phyloP scores from a whole-genome alignment of 2,113 vertebrate species.

The Hypomesus transpacificus region DNA sequence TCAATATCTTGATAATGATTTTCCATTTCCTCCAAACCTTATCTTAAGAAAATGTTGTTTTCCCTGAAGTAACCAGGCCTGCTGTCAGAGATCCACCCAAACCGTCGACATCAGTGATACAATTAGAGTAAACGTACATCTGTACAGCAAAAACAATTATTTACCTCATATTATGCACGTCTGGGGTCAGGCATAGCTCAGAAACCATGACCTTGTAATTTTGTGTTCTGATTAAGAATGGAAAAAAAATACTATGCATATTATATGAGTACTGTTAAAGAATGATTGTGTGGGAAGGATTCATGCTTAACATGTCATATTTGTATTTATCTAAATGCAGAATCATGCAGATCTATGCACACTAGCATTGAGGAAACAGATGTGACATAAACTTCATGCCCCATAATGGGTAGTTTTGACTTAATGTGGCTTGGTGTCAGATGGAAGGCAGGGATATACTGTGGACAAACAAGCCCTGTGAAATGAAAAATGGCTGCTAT shows the following conservation, averaged over 20 bases:
- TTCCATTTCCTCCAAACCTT: conserved; percentile 53
- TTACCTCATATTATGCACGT: too few relatives aligned
- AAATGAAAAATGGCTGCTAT: conserved; percentile 29
- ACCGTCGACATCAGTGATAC: too few relatives aligned
- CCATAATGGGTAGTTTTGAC: conserved; percentile 18
- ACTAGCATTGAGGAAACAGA: background rate
- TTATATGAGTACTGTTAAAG: too few relatives aligned
- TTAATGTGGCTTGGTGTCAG: conserved; percentile 13
- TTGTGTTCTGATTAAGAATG: too few relatives aligned
- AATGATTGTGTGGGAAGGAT: background rate
- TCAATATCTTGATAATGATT: conserved; percentile 55
- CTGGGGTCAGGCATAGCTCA: too few relatives aligned
- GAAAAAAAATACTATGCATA: too few relatives aligned
- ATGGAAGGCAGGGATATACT: conserved; percentile 29
- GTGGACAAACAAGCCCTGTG: background rate
- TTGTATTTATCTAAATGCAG: conserved; percentile 32
- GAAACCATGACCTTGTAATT: too few relatives aligned
- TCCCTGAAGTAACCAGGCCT: conserved; percentile 38
- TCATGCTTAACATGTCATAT: conserved; percentile 21
- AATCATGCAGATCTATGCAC: conserved; percentile 11
- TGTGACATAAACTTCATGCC: background rate
- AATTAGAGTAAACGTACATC: too few relatives aligned
- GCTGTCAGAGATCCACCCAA: conserved; percentile 43
- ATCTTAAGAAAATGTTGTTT: conserved; percentile 49
- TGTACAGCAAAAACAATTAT: too few relatives aligned